These are phyloP conservation scores for Odontophorus gujanensis DNA, from an alignment of 2,113 vertebrate genomes.

Conservation along the genomic window DNA sequence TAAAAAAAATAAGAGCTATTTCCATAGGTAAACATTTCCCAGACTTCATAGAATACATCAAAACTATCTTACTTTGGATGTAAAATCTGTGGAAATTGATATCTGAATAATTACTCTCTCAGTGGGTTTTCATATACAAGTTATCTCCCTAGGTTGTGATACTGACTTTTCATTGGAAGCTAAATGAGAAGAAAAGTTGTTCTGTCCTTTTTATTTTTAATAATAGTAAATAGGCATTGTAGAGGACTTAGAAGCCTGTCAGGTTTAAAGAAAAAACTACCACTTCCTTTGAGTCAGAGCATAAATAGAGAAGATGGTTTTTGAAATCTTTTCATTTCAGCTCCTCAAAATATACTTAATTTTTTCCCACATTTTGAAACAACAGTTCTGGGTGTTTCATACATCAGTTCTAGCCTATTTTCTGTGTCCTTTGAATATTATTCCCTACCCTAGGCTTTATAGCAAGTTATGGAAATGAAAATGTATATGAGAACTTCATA, in stretches of 20 bases:
- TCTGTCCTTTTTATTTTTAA: background rate
- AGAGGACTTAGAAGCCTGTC: background rate
- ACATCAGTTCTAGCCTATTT: background rate
- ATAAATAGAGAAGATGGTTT: background rate
- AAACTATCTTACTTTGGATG: background rate
- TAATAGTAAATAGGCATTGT: background rate
- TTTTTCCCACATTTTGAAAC: background rate
- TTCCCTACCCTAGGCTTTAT: background rate
- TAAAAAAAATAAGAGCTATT: background rate
- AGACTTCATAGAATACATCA: slow-evolving; percentile 8
- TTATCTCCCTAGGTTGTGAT: background rate
- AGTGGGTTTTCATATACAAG: background rate
- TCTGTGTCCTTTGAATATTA: background rate
- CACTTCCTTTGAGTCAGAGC: background rate
- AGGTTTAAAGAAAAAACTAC: background rate
- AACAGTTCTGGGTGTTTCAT: background rate
- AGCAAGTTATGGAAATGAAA: background rate
- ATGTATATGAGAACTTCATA: background rate
- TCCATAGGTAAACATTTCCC: background rate
- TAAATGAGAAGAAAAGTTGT: background rate
- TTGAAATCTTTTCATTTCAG: background rate
- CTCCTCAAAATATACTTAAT: background rate
- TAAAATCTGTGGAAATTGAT: slow-evolving; percentile 13
- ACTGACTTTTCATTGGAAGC: background rate
- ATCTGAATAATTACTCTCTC: slow-evolving; percentile 27